Base-by-base conservation (phyloP, 2,113 vertebrate genomes). In the Galemys pyrenaicus region DNA sequence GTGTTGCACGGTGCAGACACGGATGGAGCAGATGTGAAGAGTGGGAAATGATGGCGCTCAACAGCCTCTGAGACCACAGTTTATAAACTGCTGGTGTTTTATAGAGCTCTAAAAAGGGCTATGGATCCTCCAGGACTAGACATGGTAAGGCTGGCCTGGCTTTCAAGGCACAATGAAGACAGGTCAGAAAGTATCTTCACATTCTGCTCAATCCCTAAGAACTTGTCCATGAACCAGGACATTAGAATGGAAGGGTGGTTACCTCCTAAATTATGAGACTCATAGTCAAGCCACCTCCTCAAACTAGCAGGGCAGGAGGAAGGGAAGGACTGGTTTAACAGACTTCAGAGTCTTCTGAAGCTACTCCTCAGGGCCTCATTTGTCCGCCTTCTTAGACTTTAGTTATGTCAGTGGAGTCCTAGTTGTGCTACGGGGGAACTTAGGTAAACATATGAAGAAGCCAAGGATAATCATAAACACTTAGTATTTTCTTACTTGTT, bases 1-100 rank as follows among this genome's bases (percentile, higher is more conserved):
- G 26, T 46, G 35, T 32, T 30, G 46, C 12, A 5, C 10, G 64
- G 54, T 13, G 13, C 62, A 51, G 64, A 35, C 11, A 22, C 0
- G 11, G 60, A 35, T 2, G 17, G 65, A n/a, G 9, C 67, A 68
- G 49, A 51, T 41, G 58, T 67, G 44, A 77, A 13, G 28, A 3
- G 0, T 0, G 28, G 26, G 28, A 84, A 83, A 70, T n/a, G 17
- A 35, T 5, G 54, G 35, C 0, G 1, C 4, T 0, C 74, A 22
- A 6, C 58, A 67, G 65, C 71, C 49, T 41, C 68, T 0, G n/a
- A 95, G 68, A 9, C 46, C 19, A 6, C 74, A 51, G 74, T 71
- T 79, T 20, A 51, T 68, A 37, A 78, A 35, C 37, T 56, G 39
- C 60, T 79, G 67, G 28, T 46, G 0, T 44, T 90, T 94, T 87